Evolutionary conservation across 1,140 invertebrate species (phyloP), one percentile per base, ranked within the genome.

Genomic region (Octopus sinensis): DNA sequence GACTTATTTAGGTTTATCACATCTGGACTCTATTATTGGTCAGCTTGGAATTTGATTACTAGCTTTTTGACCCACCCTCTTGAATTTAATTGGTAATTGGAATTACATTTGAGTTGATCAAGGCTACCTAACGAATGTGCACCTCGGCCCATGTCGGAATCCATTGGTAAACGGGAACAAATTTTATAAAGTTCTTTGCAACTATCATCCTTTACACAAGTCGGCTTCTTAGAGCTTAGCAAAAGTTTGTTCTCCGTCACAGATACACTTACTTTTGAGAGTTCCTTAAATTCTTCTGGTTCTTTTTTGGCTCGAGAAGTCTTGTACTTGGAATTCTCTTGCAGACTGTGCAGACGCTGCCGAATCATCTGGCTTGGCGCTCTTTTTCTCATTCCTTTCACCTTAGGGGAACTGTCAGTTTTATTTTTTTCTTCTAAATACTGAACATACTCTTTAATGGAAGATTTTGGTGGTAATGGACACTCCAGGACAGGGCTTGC

Each of bases 31-130:
- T 12, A 17, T 62, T 62, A 73, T 13, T 7, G 68, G 68, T 73
- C 68, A 73, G 82, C 52, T 75, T 88, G 87, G 80, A 88, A 88
- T 83, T 85, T 88, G 53, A 82, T 84, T 80, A 88, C 87, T 7
- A 88, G 82, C 71, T 84, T 82, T 79, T 79, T 79, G 4, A 88
- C 87, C 86, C 86, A 88, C 9, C 87, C 87, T 78, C 86, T 86
- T 86, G 87, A 87, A 13, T 86, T 84, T 51, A 87, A 84, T 43
- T 43, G 30, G 30, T 43, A 43, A 12, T 87, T 83, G 5, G 84
- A 68, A 5, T 88, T 86, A 10, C 52, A 80, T 51, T 80, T 84
- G 6, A 84, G 62, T 54, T 85, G 84, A 53, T 88, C 86, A 6
- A 86, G 83, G 6, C 84, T 76, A 51, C 82, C 83, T 10, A 83